Evolutionary conservation across 2,113 vertebrate genomes (phyloP).

Genomic region (Leptocoma aspasia): DNA sequence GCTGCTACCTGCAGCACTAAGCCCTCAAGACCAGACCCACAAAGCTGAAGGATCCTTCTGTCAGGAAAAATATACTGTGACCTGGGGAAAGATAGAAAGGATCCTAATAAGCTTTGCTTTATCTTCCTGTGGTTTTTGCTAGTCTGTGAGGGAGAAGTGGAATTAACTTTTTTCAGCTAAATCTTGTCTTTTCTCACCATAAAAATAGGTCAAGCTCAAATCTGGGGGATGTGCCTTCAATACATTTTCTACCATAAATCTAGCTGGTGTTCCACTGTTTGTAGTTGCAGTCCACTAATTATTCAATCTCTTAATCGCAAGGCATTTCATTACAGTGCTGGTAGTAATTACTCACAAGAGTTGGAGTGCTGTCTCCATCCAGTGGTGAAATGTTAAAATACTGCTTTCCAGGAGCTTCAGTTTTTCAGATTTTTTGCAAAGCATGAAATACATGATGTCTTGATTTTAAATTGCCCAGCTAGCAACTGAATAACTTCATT

Average conservation of each 20-base stretch:
- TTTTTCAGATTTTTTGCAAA: not conserved
- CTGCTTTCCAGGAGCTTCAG: not conserved
- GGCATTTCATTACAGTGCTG: not conserved
- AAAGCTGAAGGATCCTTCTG: not conserved
- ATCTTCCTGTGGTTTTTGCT: not conserved
- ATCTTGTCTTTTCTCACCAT: not conserved
- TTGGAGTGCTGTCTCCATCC: slow-evolving; percentile 60
- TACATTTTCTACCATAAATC: not conserved
- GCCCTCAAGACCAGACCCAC: not conserved
- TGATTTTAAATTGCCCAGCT: not conserved
- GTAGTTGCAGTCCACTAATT: not conserved
- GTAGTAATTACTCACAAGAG: not conserved
- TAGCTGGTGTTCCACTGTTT: not conserved
- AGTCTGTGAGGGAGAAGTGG: not conserved
- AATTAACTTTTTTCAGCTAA: not conserved
- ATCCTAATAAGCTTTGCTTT: not conserved
- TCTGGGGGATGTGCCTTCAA: not conserved
- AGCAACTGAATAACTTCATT: not conserved
- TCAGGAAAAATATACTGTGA: not conserved
- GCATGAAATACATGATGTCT: not conserved
- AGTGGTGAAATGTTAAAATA: slow-evolving; percentile 30
- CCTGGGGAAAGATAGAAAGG: not conserved
- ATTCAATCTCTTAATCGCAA: not conserved
- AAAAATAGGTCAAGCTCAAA: slow-evolving; percentile 1
- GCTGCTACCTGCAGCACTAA: not conserved